Base-by-base conservation (phyloP, 2,888 invertebrate genomes). In the Danaus chrysippus region DNA sequence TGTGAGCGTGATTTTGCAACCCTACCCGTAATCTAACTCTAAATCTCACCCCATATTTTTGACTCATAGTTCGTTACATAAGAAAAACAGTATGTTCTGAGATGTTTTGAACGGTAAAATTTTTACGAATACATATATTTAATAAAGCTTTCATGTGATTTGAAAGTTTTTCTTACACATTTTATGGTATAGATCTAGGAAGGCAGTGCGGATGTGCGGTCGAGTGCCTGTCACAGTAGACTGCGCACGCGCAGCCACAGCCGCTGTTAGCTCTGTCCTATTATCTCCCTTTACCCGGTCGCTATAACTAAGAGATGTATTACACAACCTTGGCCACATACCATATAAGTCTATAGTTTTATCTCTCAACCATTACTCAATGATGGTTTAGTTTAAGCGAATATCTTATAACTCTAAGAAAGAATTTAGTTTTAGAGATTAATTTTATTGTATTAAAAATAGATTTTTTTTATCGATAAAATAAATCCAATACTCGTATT, bases 201-300 rank as follows among this genome's bases (percentile, higher is more conserved):
- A 85, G 79, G 77, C 75, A 79, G 77, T 74, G 78, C 90, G 90
- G 90, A 90, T 87, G 79, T 88, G 82, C 87, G 90, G 89, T 88
- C 85, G 90, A 88, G 84, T 79, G 88, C 79, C 44, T 79, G 86
- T 81, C 79, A 69, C 82, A 86, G 78, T 83, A 76, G 78, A 88
- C 65, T 86, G 89, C 84, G 80, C 78, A 61, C 70, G 84, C 83
- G 80, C 84, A 78, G 81, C 82, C 84, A 80, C 23, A 34, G 23
- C 81, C 83, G 79, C 81, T 82, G 86, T 86, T 87, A 75, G 84
- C 84, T 49, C 85, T 82, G 76, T 78, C 76, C 84, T 81, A 88
- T 87, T 88, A 87, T 86, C 83, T 84, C 79, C 76, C 77, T 78
- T 76, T 76, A 79, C 73, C 76, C 78, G 76, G 76, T 75, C 78